These are phyloP conservation scores for Muntiacus reevesi DNA, from an alignment of 2,113 vertebrate genomes.

Conservation along the genomic window DNA sequence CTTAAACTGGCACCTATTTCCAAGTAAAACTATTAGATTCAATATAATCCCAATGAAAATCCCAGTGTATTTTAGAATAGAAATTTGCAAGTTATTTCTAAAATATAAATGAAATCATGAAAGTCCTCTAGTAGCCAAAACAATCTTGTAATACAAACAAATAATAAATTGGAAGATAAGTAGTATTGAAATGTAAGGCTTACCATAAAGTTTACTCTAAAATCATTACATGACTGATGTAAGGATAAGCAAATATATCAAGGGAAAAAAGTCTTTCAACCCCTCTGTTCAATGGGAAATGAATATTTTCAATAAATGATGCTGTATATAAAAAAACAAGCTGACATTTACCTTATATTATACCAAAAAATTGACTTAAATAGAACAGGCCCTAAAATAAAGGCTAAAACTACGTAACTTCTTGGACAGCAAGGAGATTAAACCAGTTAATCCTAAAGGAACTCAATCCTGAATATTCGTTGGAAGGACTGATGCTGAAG, in stretches of 20 bases:
- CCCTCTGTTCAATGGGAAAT: not conserved
- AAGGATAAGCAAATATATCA: not conserved
- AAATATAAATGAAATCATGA: not conserved
- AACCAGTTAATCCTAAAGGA: not conserved
- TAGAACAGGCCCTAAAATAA: not conserved
- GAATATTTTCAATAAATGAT: not conserved
- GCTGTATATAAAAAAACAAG: not conserved
- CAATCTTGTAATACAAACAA: not conserved
- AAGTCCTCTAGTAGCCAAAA: not conserved
- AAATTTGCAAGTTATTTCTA: not conserved
- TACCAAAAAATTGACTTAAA: not conserved
- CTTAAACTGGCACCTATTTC: not conserved
- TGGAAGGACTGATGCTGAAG: not conserved
- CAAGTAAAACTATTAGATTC: not conserved
- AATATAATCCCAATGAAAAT: not conserved
- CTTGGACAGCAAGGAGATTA: not conserved
- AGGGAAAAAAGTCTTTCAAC: not conserved
- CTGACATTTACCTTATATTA: not conserved
- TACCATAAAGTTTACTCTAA: not conserved
- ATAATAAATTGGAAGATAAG: not conserved
- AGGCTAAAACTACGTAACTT: not conserved
- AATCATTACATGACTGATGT: not conserved
- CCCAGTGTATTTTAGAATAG: not conserved
- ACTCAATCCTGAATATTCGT: not conserved
- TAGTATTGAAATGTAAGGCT: not conserved